Conservation (phyloP, 2,888 invertebrate species). For the Melinaea marsaeus region DNA sequence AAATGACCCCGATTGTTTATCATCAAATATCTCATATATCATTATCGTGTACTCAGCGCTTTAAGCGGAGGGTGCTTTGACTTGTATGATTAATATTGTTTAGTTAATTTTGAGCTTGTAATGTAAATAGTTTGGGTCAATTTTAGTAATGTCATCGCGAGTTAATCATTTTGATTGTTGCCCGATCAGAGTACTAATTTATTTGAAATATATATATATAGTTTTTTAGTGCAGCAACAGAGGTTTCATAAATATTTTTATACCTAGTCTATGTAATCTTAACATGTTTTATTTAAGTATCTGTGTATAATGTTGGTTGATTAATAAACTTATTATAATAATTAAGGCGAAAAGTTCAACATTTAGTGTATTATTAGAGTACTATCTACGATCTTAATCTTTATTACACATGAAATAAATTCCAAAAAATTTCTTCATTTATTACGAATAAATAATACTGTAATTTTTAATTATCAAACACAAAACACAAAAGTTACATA, state of each 20-base stretch:
- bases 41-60: constrained; percentile 74
- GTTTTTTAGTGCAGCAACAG: too few relatives aligned
- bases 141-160: constrained; percentile 63
- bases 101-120: constrained; percentile 72
- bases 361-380: too few relatives aligned
- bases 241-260: too few relatives aligned
- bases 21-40: constrained; percentile 79
- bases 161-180: constrained; percentile 53
- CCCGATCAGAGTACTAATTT: constrained; percentile 4
- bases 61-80: constrained; percentile 56
- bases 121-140: constrained; percentile 69
- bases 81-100: constrained; percentile 75
- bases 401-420: too few relatives aligned
- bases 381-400: too few relatives aligned
- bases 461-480: too few relatives aligned
- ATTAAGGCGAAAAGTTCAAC: too few relatives aligned
- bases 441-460: neutral
- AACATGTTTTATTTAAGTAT: too few relatives aligned
- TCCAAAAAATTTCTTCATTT: too few relatives aligned
- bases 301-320: too few relatives aligned
- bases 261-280: too few relatives aligned
- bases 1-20: constrained; percentile 82
- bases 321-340: too few relatives aligned
- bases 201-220: neutral
- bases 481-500: neutral